These are phyloP conservation scores for Thalassaphorura encarpata DNA, from an alignment of 1,140 invertebrate genomes.

Conservation along the genomic window DNA sequence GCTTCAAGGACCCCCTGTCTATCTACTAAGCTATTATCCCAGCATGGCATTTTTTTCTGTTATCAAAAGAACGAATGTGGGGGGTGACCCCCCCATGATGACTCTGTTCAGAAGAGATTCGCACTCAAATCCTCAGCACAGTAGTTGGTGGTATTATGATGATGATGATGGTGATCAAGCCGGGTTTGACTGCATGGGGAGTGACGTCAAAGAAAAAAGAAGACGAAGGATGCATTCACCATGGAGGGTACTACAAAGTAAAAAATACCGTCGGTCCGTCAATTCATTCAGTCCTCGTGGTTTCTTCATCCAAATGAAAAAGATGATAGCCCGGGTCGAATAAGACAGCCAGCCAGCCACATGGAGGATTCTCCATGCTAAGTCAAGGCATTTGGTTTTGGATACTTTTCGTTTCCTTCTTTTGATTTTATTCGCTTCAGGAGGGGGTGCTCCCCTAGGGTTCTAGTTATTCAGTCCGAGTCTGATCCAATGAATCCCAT, in stretches of 20 bases:
- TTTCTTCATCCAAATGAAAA: too few species aligned
- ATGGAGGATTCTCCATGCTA: too few species aligned
- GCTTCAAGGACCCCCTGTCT: constrained; percentile 32
- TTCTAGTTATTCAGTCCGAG: constrained; percentile 21
- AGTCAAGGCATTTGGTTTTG: too few species aligned
- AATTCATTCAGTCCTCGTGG: too few species aligned
- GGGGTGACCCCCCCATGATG: constrained; percentile 29
- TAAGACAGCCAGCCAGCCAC: too few species aligned
- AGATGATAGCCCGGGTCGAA: too few species aligned
- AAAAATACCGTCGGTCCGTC: too few species aligned
- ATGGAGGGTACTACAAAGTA: too few species aligned
- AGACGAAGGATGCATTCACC: too few species aligned
- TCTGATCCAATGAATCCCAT: background rate
- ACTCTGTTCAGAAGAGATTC: constrained; percentile 29
- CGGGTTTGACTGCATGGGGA: background rate
- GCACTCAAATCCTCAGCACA: constrained; percentile 33
- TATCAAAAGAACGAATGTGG: constrained; percentile 32
- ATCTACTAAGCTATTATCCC: constrained; percentile 34
- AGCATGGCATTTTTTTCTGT: constrained; percentile 33
- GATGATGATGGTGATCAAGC: background rate
- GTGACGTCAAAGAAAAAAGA: too few species aligned
- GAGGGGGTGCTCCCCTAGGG: constrained; percentile 27
- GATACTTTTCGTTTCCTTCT: constrained; percentile 21
- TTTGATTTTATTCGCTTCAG: constrained; percentile 33
- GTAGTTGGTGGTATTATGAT: constrained; percentile 32